Conservation (phyloP, 2,113 vertebrate genomes). For the Panurus biarmicus region DNA sequence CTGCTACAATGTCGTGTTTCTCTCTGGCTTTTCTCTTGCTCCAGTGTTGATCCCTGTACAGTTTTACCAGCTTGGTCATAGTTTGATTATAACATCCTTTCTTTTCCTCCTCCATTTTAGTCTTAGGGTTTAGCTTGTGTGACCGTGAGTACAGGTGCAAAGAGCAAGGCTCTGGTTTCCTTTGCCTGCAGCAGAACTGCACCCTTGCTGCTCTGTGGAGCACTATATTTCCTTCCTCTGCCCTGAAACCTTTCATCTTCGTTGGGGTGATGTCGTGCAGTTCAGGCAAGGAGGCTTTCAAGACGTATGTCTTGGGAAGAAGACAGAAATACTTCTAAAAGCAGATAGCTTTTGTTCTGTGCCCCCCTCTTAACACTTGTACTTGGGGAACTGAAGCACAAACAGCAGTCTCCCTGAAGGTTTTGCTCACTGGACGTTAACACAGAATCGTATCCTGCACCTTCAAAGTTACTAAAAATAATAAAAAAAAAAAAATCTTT, state of each 20-base stretch:
- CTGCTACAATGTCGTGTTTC: fast-evolving
- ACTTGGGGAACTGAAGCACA: not conserved
- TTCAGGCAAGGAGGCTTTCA: not conserved
- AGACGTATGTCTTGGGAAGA: fast-evolving
- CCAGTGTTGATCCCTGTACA: not conserved
- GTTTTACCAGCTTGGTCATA: not conserved
- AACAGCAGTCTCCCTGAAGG: not conserved
- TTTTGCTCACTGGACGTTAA: not conserved
- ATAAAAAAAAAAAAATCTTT: too few species aligned
- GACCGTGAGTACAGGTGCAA: not conserved
- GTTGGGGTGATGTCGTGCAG: fast-evolving
- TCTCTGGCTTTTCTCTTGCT: not conserved
- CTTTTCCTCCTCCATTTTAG: fast-evolving
- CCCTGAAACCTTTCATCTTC: not conserved
- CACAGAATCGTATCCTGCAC: not conserved
- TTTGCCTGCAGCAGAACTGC: not conserved
- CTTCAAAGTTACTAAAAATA: not conserved
- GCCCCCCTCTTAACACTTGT: fast-evolving
- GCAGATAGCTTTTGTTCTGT: not conserved
- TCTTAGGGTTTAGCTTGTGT: not conserved
- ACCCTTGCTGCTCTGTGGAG: not conserved
- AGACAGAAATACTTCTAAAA: not conserved
- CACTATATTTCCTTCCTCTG: not conserved
- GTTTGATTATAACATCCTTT: fast-evolving
- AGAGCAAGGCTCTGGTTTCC: not conserved